Evolutionary conservation across 2,797 vertebrate genomes (phyloP).

Genomic region (Paratrypauchen microcephalus): DNA sequence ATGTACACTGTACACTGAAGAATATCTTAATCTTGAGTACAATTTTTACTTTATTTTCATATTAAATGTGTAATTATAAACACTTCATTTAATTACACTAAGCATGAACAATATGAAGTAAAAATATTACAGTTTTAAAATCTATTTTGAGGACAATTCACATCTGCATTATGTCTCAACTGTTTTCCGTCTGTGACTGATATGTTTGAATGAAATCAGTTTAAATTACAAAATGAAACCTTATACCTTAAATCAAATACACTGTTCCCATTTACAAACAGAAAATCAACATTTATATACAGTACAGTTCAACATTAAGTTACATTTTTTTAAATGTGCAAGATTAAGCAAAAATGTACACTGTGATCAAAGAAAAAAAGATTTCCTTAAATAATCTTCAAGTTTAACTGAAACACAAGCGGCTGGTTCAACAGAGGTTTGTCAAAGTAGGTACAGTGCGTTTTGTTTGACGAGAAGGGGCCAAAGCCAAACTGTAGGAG

Average conservation of each 20-base stretch:
- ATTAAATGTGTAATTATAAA: slow-evolving; percentile 99
- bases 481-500: slow-evolving; percentile 30
- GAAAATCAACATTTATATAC: slow-evolving; percentile 81
- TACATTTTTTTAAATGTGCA: slow-evolving; percentile 85
- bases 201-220: slow-evolving; percentile 80
- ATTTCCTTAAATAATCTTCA: slow-evolving; percentile 81
- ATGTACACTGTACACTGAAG: background rate
- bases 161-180: slow-evolving; percentile 76
- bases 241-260: slow-evolving; percentile 76
- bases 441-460: slow-evolving; percentile 63
- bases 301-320: slow-evolving; percentile 84
- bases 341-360: slow-evolving; percentile 87
- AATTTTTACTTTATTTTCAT: slow-evolving; percentile 94
- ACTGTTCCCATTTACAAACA: slow-evolving; percentile 83
- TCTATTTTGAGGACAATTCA: slow-evolving; percentile 89
- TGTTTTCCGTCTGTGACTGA: slow-evolving; percentile 72
- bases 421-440: slow-evolving; percentile 79
- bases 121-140: slow-evolving; percentile 96
- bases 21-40: slow-evolving; percentile 41
- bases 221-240: slow-evolving; percentile 87
- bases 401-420: slow-evolving; percentile 81
- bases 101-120: slow-evolving; percentile 98
- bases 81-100: slow-evolving; percentile 98
- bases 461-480: slow-evolving; percentile 44
- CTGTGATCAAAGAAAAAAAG: slow-evolving; percentile 81